Conservation (phyloP, 2,888 invertebrate genomes). For the Tenodera sinensis region DNA sequence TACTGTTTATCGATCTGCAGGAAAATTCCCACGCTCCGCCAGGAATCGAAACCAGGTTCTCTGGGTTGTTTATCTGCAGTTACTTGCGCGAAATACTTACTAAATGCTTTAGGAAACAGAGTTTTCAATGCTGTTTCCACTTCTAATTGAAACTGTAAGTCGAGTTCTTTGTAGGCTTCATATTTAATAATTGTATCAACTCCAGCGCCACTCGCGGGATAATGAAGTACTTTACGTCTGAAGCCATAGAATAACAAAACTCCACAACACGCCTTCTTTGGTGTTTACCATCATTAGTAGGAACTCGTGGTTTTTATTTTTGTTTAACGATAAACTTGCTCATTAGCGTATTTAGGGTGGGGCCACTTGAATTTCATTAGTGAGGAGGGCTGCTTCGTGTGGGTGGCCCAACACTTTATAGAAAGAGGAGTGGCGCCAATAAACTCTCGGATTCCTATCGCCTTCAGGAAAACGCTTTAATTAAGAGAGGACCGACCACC, state of each 20-base stretch:
- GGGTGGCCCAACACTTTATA: neutral
- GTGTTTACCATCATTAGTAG: neutral
- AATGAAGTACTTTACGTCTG: too few species aligned
- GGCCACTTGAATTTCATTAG: neutral
- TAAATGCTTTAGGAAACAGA: too few species aligned
- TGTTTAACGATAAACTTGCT: neutral
- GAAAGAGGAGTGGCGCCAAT: neutral
- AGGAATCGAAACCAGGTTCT: too few species aligned
- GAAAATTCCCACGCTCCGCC: too few species aligned
- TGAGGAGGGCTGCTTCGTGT: neutral
- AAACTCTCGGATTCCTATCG: neutral
- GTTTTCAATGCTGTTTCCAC: too few species aligned
- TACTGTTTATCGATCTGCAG: too few species aligned
- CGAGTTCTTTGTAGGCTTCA: too few species aligned
- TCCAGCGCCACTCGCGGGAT: too few species aligned
- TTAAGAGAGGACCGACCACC: neutral
- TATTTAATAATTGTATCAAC: too few species aligned
- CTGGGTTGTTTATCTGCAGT: too few species aligned
- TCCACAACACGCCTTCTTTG: neutral
- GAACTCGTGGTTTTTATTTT: neutral
- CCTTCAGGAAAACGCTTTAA: neutral
- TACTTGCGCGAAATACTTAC: too few species aligned
- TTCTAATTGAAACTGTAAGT: too few species aligned
- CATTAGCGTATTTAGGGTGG: neutral
- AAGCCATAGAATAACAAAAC: neutral